A percentile compares a stretch with the other conserved stretches of the same genome.
Conservation (phyloP, 2,888 invertebrate genomes). For the Arge pagana region DNA sequence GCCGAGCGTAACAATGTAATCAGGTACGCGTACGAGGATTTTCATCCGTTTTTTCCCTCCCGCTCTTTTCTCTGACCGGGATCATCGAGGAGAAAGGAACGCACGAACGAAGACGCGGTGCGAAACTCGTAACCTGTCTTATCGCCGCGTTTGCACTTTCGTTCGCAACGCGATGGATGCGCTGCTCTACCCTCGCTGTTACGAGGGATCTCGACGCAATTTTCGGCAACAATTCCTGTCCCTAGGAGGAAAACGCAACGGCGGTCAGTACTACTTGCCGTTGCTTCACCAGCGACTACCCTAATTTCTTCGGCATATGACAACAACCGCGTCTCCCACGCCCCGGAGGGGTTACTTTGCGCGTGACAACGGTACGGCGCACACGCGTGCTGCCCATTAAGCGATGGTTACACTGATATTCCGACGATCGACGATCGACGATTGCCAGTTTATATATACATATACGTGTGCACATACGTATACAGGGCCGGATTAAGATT, state of each 20-base stretch:
- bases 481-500: too few species aligned
- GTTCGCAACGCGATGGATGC: too few species aligned
- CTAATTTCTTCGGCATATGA: conserved; percentile 36
- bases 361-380: conserved; percentile 36
- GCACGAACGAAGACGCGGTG: too few species aligned
- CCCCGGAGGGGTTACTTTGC: conserved; percentile 36
- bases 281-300: conserved; percentile 22
- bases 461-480: not conserved
- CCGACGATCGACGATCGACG: conserved; percentile 21
- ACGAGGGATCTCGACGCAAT: conserved; percentile 57
- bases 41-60: too few species aligned
- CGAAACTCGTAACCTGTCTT: too few species aligned
- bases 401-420: conserved; percentile 35
- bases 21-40: too few species aligned
- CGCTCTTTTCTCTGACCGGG: too few species aligned
- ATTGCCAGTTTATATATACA: not conserved
- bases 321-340: conserved; percentile 35
- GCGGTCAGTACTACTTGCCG: not conserved
- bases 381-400: conserved; percentile 41
- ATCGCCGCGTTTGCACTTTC: too few species aligned
- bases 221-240: conserved; percentile 55
- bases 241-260: not conserved
- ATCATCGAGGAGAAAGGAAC: too few species aligned
- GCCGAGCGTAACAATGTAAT: too few species aligned
- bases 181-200: too few species aligned